Percentiles rank a stretch among this genome's conserved stretches.
These are phyloP conservation scores for Drosophila sp. DNA, from an alignment of 1,140 invertebrate genomes.

Conservation along the genomic window DNA sequence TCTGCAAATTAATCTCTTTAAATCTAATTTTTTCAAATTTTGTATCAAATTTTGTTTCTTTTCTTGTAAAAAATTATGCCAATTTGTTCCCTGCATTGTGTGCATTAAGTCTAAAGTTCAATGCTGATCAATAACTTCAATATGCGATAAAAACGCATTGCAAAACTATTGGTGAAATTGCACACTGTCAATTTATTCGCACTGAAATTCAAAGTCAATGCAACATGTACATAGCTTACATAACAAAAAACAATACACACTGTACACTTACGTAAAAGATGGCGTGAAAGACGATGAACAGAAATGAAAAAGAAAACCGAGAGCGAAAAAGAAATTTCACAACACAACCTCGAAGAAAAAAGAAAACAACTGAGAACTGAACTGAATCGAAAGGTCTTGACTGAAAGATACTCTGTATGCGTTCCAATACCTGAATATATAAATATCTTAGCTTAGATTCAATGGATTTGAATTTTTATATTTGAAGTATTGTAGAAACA, in stretches of 20 bases:
- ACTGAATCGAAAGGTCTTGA: background rate
- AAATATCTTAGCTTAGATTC: background rate
- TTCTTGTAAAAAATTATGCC: no score
- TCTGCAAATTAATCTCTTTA: no score
- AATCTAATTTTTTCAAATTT: no score
- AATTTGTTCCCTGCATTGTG: slow-evolving; percentile 35
- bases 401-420: background rate
- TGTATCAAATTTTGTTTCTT: no score
- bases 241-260: slow-evolving; percentile 17
- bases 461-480: no score
- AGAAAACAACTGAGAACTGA: slow-evolving; percentile 19
- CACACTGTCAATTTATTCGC: slow-evolving; percentile 60
- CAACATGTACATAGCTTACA: slow-evolving; percentile 68
- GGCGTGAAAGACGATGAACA: slow-evolving; percentile 41
- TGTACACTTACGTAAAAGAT: slow-evolving; percentile 63
- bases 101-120: slow-evolving; percentile 9
- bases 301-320: slow-evolving; percentile 21
- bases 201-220: slow-evolving; percentile 74
- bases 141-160: background rate
- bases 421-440: no score
- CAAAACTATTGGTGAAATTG: slow-evolving; percentile 43
- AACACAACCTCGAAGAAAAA: slow-evolving; percentile 28
- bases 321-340: slow-evolving; percentile 37
- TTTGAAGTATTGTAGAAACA: no score
- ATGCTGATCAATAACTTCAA: slow-evolving; percentile 37